Conservation (phyloP, 2,797 vertebrate genomes). For the Numenius phaeopus region DNA sequence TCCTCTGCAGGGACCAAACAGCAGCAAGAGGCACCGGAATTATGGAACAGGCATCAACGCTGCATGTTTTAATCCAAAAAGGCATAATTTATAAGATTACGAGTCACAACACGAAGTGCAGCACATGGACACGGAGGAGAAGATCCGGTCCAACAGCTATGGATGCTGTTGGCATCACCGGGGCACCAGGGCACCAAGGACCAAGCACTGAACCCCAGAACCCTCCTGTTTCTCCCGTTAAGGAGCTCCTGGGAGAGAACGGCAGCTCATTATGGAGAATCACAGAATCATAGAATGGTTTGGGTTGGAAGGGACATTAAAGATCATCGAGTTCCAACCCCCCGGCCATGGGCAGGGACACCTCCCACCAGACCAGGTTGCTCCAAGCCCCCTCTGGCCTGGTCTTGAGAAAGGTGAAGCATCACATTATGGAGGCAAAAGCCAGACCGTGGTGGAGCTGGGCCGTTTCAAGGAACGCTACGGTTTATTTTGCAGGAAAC, state of each 20-base stretch:
- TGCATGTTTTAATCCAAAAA: fast-evolving
- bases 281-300: too few species aligned
- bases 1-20: background rate
- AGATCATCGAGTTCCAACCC: too few species aligned
- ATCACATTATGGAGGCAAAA: fast-evolving
- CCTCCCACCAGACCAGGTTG: too few species aligned
- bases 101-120: background rate
- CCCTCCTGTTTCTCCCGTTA: background rate
- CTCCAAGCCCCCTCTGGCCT: too few species aligned
- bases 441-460: background rate
- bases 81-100: fast-evolving
- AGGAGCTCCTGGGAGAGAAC: background rate
- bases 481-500: background rate
- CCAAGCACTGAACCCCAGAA: background rate
- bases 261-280: fast-evolving
- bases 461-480: background rate
- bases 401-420: background rate
- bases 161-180: background rate
- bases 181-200: background rate
- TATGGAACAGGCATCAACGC: fast-evolving
- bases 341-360: too few species aligned
- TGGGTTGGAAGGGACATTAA: too few species aligned
- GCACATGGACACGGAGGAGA: background rate
- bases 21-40: background rate
- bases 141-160: background rate